These are phyloP conservation scores for Hemaris fuciformis DNA, from an alignment of 2,888 invertebrate genomes.

Conservation along the genomic window DNA sequence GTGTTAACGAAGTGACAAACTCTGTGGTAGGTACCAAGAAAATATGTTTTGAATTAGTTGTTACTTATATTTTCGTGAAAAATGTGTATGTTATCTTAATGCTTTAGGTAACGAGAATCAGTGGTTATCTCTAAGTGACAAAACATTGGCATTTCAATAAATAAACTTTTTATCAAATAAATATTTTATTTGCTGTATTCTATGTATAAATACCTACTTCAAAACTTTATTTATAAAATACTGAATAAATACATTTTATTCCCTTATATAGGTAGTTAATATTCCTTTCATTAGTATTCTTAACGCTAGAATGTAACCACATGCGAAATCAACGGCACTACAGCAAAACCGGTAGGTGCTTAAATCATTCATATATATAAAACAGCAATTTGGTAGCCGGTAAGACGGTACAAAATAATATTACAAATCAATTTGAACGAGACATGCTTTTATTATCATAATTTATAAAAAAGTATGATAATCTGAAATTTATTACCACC, in stretches of 20 bases:
- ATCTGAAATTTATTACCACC: neutral
- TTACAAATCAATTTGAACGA: slow-evolving; percentile 3
- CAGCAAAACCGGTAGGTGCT: neutral
- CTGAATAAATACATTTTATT: neutral
- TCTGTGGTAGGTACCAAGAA: too few relatives aligned
- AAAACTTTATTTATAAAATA: neutral
- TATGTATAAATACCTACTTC: neutral
- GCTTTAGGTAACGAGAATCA: too few relatives aligned
- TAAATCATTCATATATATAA: slow-evolving; percentile 7
- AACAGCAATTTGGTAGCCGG: slow-evolving; percentile 14
- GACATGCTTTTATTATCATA: neutral
- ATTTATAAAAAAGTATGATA: neutral
- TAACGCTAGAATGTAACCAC: neutral
- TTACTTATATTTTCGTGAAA: too few relatives aligned
- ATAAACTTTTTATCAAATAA: neutral
- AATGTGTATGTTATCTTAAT: too few relatives aligned
- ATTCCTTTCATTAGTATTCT: neutral
- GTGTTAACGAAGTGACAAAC: too few relatives aligned
- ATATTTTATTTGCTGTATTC: neutral
- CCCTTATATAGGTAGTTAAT: neutral
- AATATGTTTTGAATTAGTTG: too few relatives aligned
- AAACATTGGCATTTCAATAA: too few relatives aligned
- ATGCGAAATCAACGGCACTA: neutral
- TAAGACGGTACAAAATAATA: neutral
- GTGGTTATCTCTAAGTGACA: too few relatives aligned